Percentiles rank a stretch among this genome's conserved stretches.
Evolutionary conservation across 2,888 invertebrate genomes (phyloP).

Genomic region (Ophioninae sp.): DNA sequence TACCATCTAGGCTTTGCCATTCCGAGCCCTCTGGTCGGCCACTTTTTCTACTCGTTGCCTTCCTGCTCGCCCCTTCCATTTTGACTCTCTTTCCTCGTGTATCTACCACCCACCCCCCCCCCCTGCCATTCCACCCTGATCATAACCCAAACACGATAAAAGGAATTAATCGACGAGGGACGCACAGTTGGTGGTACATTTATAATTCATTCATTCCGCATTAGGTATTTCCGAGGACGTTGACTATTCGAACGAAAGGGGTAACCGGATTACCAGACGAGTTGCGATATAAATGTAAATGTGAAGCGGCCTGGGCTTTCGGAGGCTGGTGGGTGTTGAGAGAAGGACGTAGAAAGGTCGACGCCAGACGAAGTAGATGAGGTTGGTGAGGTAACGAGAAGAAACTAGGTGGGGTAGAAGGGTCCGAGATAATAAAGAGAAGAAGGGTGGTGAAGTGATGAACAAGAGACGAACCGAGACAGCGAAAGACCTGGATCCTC

Average conservation of each 20-base stretch:
- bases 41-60: constrained; percentile 29
- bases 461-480: constrained; percentile 53
- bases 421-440: constrained; percentile 52
- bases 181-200: constrained; percentile 22
- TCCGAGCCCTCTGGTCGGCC: constrained; percentile 30
- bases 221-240: constrained; percentile 48
- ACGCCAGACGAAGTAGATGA: constrained; percentile 29
- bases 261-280: constrained; percentile 72
- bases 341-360: constrained; percentile 57
- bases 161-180: not conserved
- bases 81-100: constrained; percentile 49
- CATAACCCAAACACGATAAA: not conserved
- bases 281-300: constrained; percentile 78
- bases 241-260: constrained; percentile 68
- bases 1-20: constrained; percentile 17
- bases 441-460: constrained; percentile 53
- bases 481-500: constrained; percentile 67
- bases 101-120: constrained; percentile 32
- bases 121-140: constrained; percentile 43
- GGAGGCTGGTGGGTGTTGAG: too few species aligned
- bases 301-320: too few species aligned
- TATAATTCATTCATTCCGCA: constrained; percentile 36
- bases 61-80: constrained; percentile 25
- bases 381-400: constrained; percentile 43
- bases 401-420: constrained; percentile 41